Percentiles rank a stretch among this genome's conserved stretches.
Evolutionary conservation across 2,888 invertebrate genomes (phyloP).

Genomic region (Drosophila ezoana): DNA sequence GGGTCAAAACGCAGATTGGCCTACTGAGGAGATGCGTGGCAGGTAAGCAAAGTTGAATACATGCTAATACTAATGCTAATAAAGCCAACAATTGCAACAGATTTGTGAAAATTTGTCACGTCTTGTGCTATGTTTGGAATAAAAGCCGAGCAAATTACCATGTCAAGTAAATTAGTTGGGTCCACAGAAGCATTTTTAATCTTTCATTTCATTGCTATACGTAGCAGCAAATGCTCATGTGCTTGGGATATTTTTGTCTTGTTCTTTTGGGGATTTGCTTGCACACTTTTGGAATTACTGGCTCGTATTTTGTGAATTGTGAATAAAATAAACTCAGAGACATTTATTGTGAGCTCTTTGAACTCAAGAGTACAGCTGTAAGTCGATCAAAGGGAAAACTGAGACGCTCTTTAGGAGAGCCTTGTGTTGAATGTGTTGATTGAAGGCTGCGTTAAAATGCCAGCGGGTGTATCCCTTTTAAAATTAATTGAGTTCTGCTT

Average conservation of each 20-base stretch:
- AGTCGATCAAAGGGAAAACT: constrained; percentile 13
- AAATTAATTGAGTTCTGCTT: not conserved
- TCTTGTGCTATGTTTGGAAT: constrained; percentile 2
- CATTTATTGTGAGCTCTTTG: constrained; percentile 10
- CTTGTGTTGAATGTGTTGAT: not conserved
- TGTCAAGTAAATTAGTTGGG: constrained; percentile 1
- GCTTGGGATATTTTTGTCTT: not conserved
- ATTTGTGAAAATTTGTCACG: constrained; percentile 49
- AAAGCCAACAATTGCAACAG: constrained; percentile 44
- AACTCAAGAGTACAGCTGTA: constrained; percentile 5
- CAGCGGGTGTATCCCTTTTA: not conserved
- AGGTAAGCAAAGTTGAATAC: constrained; percentile 85
- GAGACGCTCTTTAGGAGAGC: constrained; percentile 3
- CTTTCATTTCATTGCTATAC: not conserved
- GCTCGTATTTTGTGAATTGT: not conserved
- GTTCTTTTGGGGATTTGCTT: not conserved
- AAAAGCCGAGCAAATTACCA: constrained; percentile 23
- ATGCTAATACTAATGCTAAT: constrained; percentile 61
- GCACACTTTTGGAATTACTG: not conserved
- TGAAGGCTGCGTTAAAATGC: not conserved
- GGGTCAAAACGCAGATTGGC: constrained; percentile 90
- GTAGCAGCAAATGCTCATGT: not conserved
- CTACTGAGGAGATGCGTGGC: constrained; percentile 92
- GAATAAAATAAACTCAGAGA: not conserved
- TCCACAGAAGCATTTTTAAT: not conserved